Evolutionary conservation across 2,888 invertebrate genomes (phyloP), one percentile per base, ranked within the genome.

Genomic region (Drosophila anceps): DNA sequence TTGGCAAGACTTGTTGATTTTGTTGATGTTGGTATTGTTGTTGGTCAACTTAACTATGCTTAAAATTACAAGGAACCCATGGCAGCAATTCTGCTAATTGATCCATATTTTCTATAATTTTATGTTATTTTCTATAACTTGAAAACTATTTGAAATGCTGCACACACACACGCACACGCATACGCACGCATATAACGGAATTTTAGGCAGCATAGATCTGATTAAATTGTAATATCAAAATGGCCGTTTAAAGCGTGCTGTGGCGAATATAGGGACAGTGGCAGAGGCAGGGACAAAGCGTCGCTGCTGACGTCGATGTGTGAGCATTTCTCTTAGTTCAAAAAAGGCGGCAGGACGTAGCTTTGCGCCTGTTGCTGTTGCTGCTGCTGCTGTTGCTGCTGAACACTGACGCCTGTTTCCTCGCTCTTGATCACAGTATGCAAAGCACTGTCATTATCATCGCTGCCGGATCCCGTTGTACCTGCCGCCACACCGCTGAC

Each of bases 331-430:
- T 82, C 90, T 93, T 86, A 93, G 86, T 93, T 93, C 92, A 93
- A 93, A 93, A 93, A 93, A 92, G 93, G 92, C 77, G 93, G 93
- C 90, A 93, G 81, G 50, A 93, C 93, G 82, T 93, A 93, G 80
- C 89, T 93, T 73, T 93, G 93, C n/a, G 92, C 91, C 76, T 92
- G 55, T 54, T 79, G 80, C 37, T 48, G 82, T 66, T 81, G 73
- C 68, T 76, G 60, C 65, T 78, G 69, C 43, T 91, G 80, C 74
- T 92, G 83, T 72, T 91, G 81, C 54, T 76, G 55, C 61, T 80
- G 81, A 44, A 62, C 70, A 31, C 64, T 67, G 54, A 69, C 70
- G 44, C 67, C 81, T 31, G 80, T 63, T 61, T 93, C 93, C 76
- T 93, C 93, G 70, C 90, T 92, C 79, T 93, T 93, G 81, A 93